phyloP scores from a whole-genome alignment of 1,140 invertebrate genomes.

The Cherax destructor region DNA sequence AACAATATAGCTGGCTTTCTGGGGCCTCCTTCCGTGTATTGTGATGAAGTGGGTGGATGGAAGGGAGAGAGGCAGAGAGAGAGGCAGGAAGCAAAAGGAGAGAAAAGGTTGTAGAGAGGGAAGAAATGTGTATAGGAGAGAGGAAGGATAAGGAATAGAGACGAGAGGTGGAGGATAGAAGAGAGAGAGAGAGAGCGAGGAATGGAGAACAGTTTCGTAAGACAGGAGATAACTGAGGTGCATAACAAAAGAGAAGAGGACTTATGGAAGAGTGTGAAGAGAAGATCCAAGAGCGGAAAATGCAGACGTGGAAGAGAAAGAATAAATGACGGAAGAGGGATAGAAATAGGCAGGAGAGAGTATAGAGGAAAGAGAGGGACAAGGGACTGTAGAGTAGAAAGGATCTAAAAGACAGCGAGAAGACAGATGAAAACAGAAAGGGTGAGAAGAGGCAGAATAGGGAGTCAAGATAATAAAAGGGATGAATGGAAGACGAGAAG shows the following conservation, averaged over 20 bases:
- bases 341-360: background rate
- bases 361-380: background rate
- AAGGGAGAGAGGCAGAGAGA: background rate
- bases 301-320: too few species aligned
- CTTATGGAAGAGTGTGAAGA: too few species aligned
- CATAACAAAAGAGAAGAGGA: too few species aligned
- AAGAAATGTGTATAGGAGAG: background rate
- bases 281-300: too few species aligned
- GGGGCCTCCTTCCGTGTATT: background rate
- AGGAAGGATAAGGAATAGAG: background rate
- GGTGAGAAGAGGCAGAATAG: too few species aligned
- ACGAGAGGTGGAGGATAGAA: background rate
- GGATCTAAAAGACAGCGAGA: too few species aligned
- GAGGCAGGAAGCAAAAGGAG: background rate
- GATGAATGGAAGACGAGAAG: too few species aligned
- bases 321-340: background rate
- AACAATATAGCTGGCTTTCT: background rate
- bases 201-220: background rate
- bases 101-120: background rate
- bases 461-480: too few species aligned
- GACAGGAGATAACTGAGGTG: too few species aligned
- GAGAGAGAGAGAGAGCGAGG: constrained; percentile 17
- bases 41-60: background rate
- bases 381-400: background rate
- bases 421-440: too few species aligned